phyloP scores from a whole-genome alignment of 2,797 vertebrate genomes.

The Hyperoplus immaculatus region DNA sequence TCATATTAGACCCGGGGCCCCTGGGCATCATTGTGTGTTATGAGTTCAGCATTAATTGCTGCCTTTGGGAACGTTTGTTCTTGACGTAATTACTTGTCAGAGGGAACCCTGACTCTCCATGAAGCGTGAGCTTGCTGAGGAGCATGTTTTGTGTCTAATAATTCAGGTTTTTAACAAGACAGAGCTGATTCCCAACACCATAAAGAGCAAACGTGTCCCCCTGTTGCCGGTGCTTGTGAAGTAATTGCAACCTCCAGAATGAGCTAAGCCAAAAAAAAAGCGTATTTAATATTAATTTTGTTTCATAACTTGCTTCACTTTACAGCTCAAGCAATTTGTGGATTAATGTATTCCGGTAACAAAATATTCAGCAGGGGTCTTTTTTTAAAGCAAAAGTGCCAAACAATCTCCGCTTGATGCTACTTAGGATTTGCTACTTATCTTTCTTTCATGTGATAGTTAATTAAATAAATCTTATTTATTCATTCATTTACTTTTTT shows the following conservation, averaged over 20 bases:
- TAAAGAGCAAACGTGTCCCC: conserved; percentile 38
- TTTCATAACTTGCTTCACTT: conserved; percentile 2
- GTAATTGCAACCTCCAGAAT: conserved; percentile 37
- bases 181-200: conserved; percentile 43
- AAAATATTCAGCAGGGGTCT: not conserved
- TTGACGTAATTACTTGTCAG: conserved; percentile 82
- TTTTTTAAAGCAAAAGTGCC: not conserved
- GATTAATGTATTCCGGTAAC: not conserved
- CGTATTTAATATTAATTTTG: conserved; percentile 1
- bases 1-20: conserved; percentile 70
- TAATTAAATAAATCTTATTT: not conserved
- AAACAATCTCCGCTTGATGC: not conserved
- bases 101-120: conserved; percentile 66
- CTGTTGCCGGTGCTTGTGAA: conserved; percentile 24
- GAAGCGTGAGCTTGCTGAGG: conserved; percentile 53
- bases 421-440: not conserved
- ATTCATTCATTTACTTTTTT: not conserved
- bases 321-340: not conserved
- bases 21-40: conserved; percentile 75
- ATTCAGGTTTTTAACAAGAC: conserved; percentile 73
- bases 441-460: not conserved
- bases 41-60: conserved; percentile 85
- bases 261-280: not conserved
- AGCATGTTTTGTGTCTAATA: conserved; percentile 72
- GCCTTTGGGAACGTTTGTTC: conserved; percentile 82